Evolutionary conservation across 2,888 invertebrate species (phyloP).

Genomic region (Nymphalis urticae): DNA sequence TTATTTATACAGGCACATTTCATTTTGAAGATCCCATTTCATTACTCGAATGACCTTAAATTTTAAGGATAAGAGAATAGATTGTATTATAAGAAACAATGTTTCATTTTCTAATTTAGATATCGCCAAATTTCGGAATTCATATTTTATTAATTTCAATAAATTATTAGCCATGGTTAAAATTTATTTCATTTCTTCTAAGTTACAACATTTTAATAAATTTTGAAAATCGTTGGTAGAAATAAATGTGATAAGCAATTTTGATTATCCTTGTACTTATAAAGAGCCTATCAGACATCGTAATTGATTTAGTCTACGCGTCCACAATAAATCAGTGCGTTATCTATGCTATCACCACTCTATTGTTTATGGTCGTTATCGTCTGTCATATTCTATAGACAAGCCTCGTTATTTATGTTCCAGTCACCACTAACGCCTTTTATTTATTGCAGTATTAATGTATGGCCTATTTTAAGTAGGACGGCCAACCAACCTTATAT

Average conservation of each 20-base stretch:
- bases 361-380: constrained; percentile 69
- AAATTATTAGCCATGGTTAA: too few relatives aligned
- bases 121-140: too few relatives aligned
- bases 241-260: too few relatives aligned
- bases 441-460: constrained; percentile 19
- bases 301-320: constrained; percentile 67
- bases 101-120: too few relatives aligned
- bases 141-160: too few relatives aligned
- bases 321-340: constrained; percentile 65
- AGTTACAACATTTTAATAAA: too few relatives aligned
- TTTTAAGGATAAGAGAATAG: too few relatives aligned
- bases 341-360: constrained; percentile 67
- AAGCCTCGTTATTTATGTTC: constrained; percentile 44
- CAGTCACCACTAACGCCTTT: constrained; percentile 41
- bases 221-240: too few relatives aligned
- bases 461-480: constrained; percentile 11
- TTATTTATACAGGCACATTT: background rate
- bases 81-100: too few relatives aligned
- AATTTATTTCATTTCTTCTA: too few relatives aligned
- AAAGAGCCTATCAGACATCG: background rate
- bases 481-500: background rate
- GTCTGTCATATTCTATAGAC: constrained; percentile 60
- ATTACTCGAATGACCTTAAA: too few relatives aligned
- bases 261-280: too few relatives aligned
- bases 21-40: background rate